Base-by-base conservation (phyloP, 64 coral and sea anemone species). In the Pachyseris speciosa region DNA sequence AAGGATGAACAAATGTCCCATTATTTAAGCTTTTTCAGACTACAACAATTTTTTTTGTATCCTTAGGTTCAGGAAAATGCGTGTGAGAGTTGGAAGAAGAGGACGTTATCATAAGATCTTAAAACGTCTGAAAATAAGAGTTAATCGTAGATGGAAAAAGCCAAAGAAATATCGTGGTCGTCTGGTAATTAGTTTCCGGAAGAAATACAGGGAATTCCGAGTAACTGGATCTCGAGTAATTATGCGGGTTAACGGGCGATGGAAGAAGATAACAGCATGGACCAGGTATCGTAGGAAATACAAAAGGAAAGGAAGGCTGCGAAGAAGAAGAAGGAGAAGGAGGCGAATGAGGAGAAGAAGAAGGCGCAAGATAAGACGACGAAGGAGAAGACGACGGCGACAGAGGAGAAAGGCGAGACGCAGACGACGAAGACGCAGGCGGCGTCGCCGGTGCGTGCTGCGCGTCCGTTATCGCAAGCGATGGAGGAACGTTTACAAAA, bases 401-500 rank as follows among this genome's bases (percentile, higher is more conserved):
- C 19, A 9, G 25, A 59, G 77, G 12, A 63, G 77, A 60, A 81
- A 36, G 34, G 36, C 30, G 1, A 60, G 49, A 26, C 77, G 77
- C 10, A 81, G 51, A 36, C 38, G 77, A 16, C 52, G 52, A 61
- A 37, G 5, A 63, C 33, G 67, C 22, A 20, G 67, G 22, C 32
- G 67, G 19, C 67, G 33, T n/a, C 11, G 34, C 39, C 37, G 22
- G 8, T 61, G 77, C 22, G 77, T 81, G 52, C 53, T 81, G 53
- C 51, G 53, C 40, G 12, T 81, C 9, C 20, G 22, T 5, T 81
- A 64, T 53, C 5, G 9, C 10, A 6, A 53, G 24, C 7, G 36
- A 13, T 81, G 55, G 20, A 81, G 77, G 24, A 57, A 13, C 9
- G 77, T 81, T 51, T 81, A 61, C 25, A 19, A 19, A 61, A 81